Evolutionary conservation across 2,113 vertebrate species (phyloP).

Genomic region (Mirza zaza): DNA sequence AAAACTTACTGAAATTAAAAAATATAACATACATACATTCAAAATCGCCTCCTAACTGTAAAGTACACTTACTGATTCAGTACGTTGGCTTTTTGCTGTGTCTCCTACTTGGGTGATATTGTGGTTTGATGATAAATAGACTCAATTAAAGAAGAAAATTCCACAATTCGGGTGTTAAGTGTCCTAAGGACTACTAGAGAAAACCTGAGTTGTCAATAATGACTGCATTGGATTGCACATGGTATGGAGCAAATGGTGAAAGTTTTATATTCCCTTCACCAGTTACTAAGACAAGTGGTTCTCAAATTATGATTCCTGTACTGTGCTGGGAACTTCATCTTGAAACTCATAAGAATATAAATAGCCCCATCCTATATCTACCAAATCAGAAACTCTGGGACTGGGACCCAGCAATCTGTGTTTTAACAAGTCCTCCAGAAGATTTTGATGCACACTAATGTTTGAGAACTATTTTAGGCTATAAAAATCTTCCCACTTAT

Average conservation of each 20-base stretch:
- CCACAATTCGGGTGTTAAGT: not conserved
- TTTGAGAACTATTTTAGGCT: not conserved
- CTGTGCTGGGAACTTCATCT: not conserved
- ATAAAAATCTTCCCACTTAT: not conserved
- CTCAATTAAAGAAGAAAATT: not conserved
- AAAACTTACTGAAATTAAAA: conserved; percentile 16
- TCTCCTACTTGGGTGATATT: not conserved
- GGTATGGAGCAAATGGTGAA: not conserved
- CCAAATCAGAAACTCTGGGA: not conserved
- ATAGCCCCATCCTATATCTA: not conserved
- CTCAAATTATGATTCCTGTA: not conserved
- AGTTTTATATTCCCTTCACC: not conserved
- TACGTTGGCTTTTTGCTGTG: not conserved
- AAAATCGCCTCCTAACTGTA: not conserved
- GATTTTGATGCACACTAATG: not conserved
- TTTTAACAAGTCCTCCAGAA: not conserved
- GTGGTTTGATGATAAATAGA: not conserved
- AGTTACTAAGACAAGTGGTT: not conserved
- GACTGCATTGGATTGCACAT: not conserved
- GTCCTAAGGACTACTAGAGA: not conserved
- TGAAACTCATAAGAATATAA: not conserved
- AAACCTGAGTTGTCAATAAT: not conserved
- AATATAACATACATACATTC: not conserved
- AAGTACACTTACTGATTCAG: not conserved
- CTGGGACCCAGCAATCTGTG: not conserved